These are phyloP conservation scores for Poeciliopsis infans DNA, from an alignment of 2,797 vertebrate genomes.

Conservation along the genomic window DNA sequence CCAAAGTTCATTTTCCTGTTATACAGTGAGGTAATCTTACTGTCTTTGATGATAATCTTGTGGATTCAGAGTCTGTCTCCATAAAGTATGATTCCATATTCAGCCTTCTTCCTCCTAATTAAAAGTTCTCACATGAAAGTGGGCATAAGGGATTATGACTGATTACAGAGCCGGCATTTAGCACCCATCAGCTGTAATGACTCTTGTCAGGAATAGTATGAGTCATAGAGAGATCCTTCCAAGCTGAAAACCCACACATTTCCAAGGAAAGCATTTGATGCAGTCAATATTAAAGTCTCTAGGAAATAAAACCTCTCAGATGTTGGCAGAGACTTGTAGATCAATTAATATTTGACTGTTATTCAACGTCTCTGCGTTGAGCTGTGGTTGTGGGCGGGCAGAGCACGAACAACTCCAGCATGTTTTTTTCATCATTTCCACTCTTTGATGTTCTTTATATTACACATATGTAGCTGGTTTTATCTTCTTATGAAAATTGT, in stretches of 20 bases:
- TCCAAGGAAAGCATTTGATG: conserved; percentile 43
- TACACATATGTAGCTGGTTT: neutral
- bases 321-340: conserved; percentile 19
- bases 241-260: conserved; percentile 44
- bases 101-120: conserved; percentile 23
- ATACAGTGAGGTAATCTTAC: conserved; percentile 14
- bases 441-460: neutral
- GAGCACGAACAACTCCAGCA: neutral
- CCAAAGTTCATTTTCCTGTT: conserved; percentile 18
- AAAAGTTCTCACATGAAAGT: conserved; percentile 30
- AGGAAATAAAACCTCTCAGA: conserved; percentile 29
- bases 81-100: conserved; percentile 18
- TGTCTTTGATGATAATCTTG: conserved; percentile 11
- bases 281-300: conserved; percentile 29
- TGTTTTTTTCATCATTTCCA: neutral
- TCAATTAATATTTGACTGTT: conserved; percentile 20
- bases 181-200: conserved; percentile 43
- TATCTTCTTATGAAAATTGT: neutral
- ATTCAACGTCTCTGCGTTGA: neutral
- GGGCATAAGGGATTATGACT: conserved; percentile 37
- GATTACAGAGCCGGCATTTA: conserved; percentile 37
- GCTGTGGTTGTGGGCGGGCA: conserved; percentile 2
- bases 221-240: conserved; percentile 39
- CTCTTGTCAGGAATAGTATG: conserved; percentile 53
- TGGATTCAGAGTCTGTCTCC: conserved; percentile 14